Evolutionary conservation across 2,888 invertebrate genomes (phyloP), one percentile per base, ranked within the genome.

Genomic region (Platerodrilus igneus): DNA sequence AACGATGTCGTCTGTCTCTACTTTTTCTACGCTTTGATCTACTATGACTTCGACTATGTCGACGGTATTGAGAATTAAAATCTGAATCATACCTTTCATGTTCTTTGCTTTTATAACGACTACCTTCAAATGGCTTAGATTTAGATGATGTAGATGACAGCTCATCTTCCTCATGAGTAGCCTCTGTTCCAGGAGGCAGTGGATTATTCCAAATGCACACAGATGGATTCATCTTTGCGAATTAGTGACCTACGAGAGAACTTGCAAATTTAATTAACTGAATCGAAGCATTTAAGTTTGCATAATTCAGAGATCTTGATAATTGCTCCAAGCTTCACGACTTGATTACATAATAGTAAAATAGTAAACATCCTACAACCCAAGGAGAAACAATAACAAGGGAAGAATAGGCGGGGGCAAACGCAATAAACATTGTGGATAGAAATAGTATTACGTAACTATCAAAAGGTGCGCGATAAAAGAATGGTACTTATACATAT

Each of bases 231-330:
- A 66, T 67, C 57, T 43, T 46, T 46, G 44, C 28, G 33, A 38
- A 38, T 48, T 41, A 45, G 58, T 51, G 55, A 67, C 68, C 69
- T 69, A 69, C 67, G 69, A 69, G 64, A 69, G 69, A 69, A 68
- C 69, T 69, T 68, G 66, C 66, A 69, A 67, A 66, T 69, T 68
- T 69, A 69, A 56, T 66, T 63, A 66, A 62, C 64, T 63, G 65
- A 60, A 57, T 61, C 58, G 55, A 52, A 55, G 49, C 42, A 50
- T 45, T 53, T 39, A 49, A 43, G 40, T 52, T n/a, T n/a, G 55
- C 56, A 54, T 55, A 55, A 55, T 53, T 53, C 41, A 46, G 53
- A 52, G 55, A 55, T 56, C 57, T 56, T 57, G 51, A 53, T 38
- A 52, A 50, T 36, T 35, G 44, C 39, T 39, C 44, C 44, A 39